Percentiles rank a stretch among this genome's conserved stretches.
Conservation (phyloP, 2,888 invertebrate genomes). For the Margaritifera margaritifera region DNA sequence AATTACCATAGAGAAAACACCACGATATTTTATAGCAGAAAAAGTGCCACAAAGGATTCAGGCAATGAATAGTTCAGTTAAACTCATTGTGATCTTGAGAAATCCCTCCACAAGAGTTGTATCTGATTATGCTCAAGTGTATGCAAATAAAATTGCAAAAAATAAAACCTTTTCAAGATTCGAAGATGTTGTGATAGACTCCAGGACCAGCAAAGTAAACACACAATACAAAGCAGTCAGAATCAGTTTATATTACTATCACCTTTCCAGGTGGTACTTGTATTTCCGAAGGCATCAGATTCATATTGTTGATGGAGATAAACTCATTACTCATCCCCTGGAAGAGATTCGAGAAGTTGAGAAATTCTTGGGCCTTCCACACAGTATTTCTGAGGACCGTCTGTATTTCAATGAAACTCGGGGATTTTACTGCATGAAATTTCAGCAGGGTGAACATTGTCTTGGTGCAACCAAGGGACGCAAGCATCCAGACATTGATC, state of each 20-base stretch:
- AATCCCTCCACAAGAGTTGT: conserved; percentile 97
- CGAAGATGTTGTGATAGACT: conserved; percentile 72
- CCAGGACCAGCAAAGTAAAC: conserved; percentile 71
- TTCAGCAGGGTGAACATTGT: conserved; percentile 82
- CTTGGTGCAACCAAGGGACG: conserved; percentile 90
- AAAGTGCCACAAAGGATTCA: conserved; percentile 94
- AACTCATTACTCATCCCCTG: conserved; percentile 66
- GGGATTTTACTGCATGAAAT: conserved; percentile 91
- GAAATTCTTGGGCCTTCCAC: conserved; percentile 65
- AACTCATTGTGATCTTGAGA: conserved; percentile 92
- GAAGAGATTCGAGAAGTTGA: conserved; percentile 66
- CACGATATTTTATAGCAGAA: conserved; percentile 96
- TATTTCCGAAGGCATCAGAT: conserved; percentile 93
- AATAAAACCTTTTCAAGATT: conserved; percentile 68
- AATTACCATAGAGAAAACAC: conserved; percentile 97
- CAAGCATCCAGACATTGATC: conserved; percentile 90
- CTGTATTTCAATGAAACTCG: conserved; percentile 98
- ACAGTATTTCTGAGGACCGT: conserved; percentile 78
- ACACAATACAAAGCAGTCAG: conserved; percentile 74
- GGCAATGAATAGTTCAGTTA: conserved; percentile 92
- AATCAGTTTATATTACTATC: conserved; percentile 76
- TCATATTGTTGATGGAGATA: conserved; percentile 85
- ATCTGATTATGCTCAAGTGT: conserved; percentile 95
- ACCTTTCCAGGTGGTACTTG: conserved; percentile 92
- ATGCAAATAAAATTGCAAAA: conserved; percentile 76